phyloP scores from a whole-genome alignment of 2,888 invertebrate genomes.

The Orthonevra nobilis region DNA sequence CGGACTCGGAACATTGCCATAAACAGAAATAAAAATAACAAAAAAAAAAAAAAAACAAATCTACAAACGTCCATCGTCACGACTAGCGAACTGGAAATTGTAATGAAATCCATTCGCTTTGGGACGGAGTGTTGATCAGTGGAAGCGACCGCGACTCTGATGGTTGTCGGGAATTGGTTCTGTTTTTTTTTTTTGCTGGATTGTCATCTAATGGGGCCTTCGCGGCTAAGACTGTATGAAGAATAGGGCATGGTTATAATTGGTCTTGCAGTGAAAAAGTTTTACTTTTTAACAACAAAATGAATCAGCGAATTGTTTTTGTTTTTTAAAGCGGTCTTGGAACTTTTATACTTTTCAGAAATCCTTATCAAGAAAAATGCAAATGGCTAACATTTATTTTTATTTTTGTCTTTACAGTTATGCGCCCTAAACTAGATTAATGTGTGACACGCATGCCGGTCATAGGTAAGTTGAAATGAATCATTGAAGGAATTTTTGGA shows the following conservation, averaged over 20 bases:
- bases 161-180: constrained; percentile 1
- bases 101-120: constrained; percentile 38
- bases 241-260: constrained; percentile 24
- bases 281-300: constrained; percentile 13
- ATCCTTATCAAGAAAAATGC: too few relatives aligned
- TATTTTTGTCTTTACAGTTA: constrained; percentile 54
- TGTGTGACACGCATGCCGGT: constrained; percentile 71
- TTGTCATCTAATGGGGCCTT: constrained; percentile 37
- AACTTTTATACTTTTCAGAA: too few relatives aligned
- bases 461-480: constrained; percentile 53
- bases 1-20: constrained; percentile 19
- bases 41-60: not conserved
- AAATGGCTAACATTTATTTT: too few relatives aligned
- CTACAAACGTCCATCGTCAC: constrained; percentile 48
- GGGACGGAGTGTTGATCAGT: constrained; percentile 33
- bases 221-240: not conserved
- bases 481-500: too few relatives aligned
- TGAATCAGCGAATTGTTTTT: not conserved
- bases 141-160: constrained; percentile 26
- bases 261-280: constrained; percentile 26
- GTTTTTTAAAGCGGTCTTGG: not conserved
- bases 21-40: not conserved
- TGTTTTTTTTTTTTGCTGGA: constrained; percentile 1
- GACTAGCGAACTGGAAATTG: constrained; percentile 48
- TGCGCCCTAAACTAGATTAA: constrained; percentile 69